Conservation (phyloP, 2,888 invertebrate genomes). For the Physocephala rufipes region DNA sequence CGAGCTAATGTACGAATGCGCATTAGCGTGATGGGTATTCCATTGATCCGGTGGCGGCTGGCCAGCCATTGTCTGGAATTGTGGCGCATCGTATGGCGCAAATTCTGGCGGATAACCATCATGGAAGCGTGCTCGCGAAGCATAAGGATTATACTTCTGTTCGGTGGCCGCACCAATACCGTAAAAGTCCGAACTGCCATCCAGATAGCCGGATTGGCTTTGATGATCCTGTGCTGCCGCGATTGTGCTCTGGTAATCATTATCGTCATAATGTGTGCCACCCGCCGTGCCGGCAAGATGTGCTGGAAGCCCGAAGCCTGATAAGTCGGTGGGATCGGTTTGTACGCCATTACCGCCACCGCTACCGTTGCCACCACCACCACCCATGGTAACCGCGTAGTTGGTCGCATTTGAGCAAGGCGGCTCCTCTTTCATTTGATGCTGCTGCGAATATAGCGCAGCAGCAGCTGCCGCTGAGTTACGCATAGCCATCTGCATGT, state of each 20-base stretch:
- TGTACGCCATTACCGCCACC: conserved; percentile 50
- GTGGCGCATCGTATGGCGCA: conserved; percentile 72
- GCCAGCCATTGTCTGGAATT: conserved; percentile 80
- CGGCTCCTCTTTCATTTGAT: conserved; percentile 65
- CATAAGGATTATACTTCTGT: conserved; percentile 56
- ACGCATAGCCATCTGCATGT: conserved; percentile 63
- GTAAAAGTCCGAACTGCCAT: conserved; percentile 58
- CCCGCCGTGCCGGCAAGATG: conserved; percentile 51
- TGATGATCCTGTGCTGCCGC: conserved; percentile 58
- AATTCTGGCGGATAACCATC: conserved; percentile 61
- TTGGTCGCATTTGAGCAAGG: conserved; percentile 51
- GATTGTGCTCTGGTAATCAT: conserved; percentile 57
- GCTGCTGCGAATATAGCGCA: conserved; percentile 61
- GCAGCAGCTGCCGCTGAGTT: conserved; percentile 52
- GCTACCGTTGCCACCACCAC: conserved; percentile 44
- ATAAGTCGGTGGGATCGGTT: conserved; percentile 62
- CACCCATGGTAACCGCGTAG: conserved; percentile 50
- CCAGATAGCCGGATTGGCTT: conserved; percentile 57
- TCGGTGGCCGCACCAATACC: conserved; percentile 49
- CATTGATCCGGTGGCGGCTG: conserved; percentile 69
- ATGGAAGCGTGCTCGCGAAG: conserved; percentile 63
- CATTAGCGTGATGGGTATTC: conserved; percentile 66
- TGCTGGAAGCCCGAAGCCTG: conserved; percentile 56
- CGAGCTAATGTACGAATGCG: conserved; percentile 69
- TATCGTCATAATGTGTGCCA: conserved; percentile 51